Evolutionary conservation across 2,888 invertebrate genomes (phyloP).

Genomic region (Ormyrus nitidulus): DNA sequence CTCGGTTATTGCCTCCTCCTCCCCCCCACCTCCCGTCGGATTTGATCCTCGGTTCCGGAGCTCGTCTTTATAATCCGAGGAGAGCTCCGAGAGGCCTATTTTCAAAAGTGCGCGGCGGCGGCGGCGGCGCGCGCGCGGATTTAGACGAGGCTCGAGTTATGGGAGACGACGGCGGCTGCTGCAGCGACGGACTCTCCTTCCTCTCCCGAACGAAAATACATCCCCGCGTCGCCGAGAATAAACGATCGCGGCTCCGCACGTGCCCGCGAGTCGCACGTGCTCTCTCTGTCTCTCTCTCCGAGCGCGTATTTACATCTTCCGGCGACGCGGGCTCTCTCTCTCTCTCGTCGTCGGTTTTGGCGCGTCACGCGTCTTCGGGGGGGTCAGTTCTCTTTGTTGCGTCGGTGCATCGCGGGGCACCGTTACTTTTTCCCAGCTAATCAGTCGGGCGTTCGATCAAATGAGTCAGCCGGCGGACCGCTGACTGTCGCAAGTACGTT

Average conservation of each 20-base stretch:
- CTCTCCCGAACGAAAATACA: no score
- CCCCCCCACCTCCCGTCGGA: neutral
- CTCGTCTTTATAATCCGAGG: no score
- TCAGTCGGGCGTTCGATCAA: no score
- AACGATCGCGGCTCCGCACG: no score
- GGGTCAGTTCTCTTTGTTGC: no score
- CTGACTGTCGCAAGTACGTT: no score
- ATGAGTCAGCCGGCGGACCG: no score
- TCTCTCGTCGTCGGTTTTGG: conserved; percentile 9
- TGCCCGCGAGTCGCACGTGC: conserved; percentile 4
- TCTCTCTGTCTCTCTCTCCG: neutral
- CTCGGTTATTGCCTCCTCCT: neutral
- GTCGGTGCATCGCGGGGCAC: no score
- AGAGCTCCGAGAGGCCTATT: no score
- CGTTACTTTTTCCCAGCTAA: no score
- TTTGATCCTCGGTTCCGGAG: neutral
- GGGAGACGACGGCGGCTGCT: neutral
- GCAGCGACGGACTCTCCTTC: neutral
- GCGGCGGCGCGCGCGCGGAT: neutral
- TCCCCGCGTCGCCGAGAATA: conserved; percentile 3
- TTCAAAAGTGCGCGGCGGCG: neutral
- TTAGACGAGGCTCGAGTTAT: neutral
- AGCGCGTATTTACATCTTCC: neutral
- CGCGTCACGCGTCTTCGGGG: no score
- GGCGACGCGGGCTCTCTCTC: neutral